Conservation (phyloP, 2,888 invertebrate genomes). For the Ennomos fuscantarius region DNA sequence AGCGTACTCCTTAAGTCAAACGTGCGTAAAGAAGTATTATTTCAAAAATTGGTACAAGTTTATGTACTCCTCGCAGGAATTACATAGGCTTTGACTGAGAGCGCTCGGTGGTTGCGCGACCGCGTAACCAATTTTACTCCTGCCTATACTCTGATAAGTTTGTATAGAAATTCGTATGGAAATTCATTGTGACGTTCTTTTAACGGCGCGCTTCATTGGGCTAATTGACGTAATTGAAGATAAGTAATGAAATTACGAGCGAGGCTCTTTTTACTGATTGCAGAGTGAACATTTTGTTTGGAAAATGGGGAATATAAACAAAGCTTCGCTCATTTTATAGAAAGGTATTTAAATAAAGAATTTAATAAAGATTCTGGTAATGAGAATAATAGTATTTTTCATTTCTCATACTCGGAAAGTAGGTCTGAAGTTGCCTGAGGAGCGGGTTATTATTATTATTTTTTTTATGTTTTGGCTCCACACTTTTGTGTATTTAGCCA, state of each 20-base stretch:
- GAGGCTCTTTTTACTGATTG: conserved; percentile 20
- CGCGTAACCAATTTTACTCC: conserved; percentile 30
- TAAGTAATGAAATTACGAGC: conserved; percentile 28
- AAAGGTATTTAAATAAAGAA: neutral
- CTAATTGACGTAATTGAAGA: conserved; percentile 32
- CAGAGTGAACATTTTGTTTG: conserved; percentile 16
- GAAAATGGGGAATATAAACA: conserved; percentile 12
- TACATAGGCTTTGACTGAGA: conserved; percentile 40
- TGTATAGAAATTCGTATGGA: conserved; percentile 9
- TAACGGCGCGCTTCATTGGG: conserved; percentile 24
- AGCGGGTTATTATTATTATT: no score
- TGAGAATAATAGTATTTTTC: neutral
- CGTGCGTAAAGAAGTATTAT: no score
- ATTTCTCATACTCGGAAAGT: no score
- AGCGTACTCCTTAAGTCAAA: no score
- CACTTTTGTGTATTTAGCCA: no score
- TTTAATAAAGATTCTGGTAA: neutral
- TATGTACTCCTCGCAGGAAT: conserved; percentile 1
- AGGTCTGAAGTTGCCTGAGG: no score
- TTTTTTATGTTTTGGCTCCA: no score
- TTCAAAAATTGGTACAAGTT: neutral
- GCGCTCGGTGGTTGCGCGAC: conserved; percentile 36
- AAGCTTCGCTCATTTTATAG: conserved; percentile 5
- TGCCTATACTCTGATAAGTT: conserved; percentile 7
- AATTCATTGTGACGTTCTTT: conserved; percentile 30